Base-by-base conservation (phyloP, 2,888 invertebrate species). In the Agrilus mali region DNA sequence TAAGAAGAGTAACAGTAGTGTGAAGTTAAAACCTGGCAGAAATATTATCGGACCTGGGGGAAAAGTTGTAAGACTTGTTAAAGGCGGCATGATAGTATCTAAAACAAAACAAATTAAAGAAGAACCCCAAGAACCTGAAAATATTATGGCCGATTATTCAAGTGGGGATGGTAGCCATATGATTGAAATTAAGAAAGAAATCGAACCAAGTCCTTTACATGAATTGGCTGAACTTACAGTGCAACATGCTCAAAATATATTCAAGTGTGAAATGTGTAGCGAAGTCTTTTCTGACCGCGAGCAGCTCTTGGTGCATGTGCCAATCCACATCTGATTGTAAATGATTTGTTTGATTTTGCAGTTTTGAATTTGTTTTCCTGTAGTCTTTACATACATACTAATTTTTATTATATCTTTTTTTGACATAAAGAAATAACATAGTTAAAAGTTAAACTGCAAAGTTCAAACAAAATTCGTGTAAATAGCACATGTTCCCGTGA, bases 181-280 rank as follows among this genome's bases (percentile, higher is more conserved):
- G 27, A 27, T 27, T 27, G 27, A 27, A 10, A 27, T 27, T 27
- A 27, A 27, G 4, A 65, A 70, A 40, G 57, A 67, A 1, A 61
- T 67, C 13, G 71, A 73, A 44, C 59, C 63, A 16, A 69, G 66
- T 61, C 57, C 70, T 49, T 50, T 73, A 57, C 64, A 73, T 61
- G 60, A 73, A 64, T 53, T 71, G 57, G 65, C 73, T 53, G 59
- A 77, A 68, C 54, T 71, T 59, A 43, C 68, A 62, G 50, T 78
- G 64, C 58, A 57, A 46, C 66, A 66, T 45, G 58, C 63, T 38
- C 61, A 65, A 47, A 65, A 60, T 49, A 53, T 79, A 36, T 85
- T 77, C 65, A 80, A 79, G 52, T 88, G 88, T 60, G 86, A 86
- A 64, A 86, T 88, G 83, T 88, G 88, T 63, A 75, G 81, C 42